Evolutionary conservation across 2,888 invertebrate species (phyloP), one percentile per base, ranked within the genome.

Genomic region (Aphelenchoides bicaudatus): DNA sequence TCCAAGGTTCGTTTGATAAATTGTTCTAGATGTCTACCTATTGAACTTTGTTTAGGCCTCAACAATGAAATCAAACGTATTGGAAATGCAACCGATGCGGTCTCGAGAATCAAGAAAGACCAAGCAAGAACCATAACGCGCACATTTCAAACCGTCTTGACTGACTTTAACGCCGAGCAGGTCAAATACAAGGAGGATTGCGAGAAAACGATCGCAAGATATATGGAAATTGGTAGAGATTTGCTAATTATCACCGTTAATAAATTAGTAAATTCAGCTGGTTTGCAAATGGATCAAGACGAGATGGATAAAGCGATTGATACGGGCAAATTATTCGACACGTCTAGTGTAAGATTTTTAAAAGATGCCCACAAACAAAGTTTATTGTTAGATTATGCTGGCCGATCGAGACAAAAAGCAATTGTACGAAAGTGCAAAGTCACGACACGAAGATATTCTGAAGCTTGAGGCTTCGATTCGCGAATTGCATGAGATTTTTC

Each of bases 401-500:
- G 71, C 66, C 13, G 65, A 67, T 4, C 53, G 67, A 23, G 71
- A 71, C 37, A 69, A 66, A 48, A 64, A 61, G 34, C 37, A 63
- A 1, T 37, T 70, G 10, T 71, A 60, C 55, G 70, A 69, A 29
- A 68, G 71, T 21, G 71, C 67, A n/a, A 61, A 67, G 39, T 61
- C 58, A 2, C 56, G 71, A 6, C 68, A 70, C 37, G 63, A 67
- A 23, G 69, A 72, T 27, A 63, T 70, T 27, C 21, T 67, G 10
- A 47, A 49, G 19, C 53, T 70, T 29, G 71, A 70, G 50, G 56
- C 58, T 8, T 63, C 59, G 29, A 69, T 70, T 27, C 34, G 66
- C 23, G 66, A 71, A 34, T 46, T 70, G 19, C 68, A 72, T 51
- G 71, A 72, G 39, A 61, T 70, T 31, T 71, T 70, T 34, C 65